phyloP scores from a whole-genome alignment of 2,888 invertebrate species.

The Scrobipalpa atriplicella region DNA sequence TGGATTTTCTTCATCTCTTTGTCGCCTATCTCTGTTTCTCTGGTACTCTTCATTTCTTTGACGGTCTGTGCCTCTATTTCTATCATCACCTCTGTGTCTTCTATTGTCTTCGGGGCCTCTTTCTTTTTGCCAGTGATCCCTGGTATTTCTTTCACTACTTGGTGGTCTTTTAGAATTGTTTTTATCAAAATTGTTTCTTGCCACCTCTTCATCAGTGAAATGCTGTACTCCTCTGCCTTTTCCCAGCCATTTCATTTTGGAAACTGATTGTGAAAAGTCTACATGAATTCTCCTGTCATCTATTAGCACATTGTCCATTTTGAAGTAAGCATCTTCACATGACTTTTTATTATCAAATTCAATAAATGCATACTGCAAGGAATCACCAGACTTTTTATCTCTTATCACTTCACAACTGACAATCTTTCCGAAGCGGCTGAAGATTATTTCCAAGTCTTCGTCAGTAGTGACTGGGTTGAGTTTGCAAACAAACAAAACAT shows the following conservation, averaged over 20 bases:
- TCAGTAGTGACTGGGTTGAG: constrained; percentile 99
- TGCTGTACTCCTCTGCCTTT: constrained; percentile 91
- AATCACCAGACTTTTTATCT: constrained; percentile 95
- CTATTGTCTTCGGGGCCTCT: constrained; percentile 33
- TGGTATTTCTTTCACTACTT: constrained; percentile 37
- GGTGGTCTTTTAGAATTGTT: constrained; percentile 36
- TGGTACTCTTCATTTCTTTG: constrained; percentile 45
- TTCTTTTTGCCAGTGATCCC: constrained; percentile 30
- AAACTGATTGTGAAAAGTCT: constrained; percentile 99
- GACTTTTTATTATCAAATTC: constrained; percentile 96
- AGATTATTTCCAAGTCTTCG: constrained; percentile 98
- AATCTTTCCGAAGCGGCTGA: constrained; percentile 97
- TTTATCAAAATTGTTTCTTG: constrained; percentile 33
- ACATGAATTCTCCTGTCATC: constrained; percentile 99
- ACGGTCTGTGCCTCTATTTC: constrained; percentile 42
- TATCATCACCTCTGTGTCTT: constrained; percentile 39
- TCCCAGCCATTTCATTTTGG: constrained; percentile 95
- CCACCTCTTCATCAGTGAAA: constrained; percentile 61
- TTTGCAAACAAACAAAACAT: constrained; percentile 99
- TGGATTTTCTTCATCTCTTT: constrained; percentile 37
- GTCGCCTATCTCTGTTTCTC: constrained; percentile 28
- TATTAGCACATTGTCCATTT: constrained; percentile 99
- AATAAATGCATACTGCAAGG: constrained; percentile 99
- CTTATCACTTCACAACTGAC: constrained; percentile 97
- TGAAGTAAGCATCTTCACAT: constrained; percentile 99